These are phyloP conservation scores for Phalanger gymnotis DNA, from an alignment of 2,797 vertebrate species.

Conservation along the genomic window DNA sequence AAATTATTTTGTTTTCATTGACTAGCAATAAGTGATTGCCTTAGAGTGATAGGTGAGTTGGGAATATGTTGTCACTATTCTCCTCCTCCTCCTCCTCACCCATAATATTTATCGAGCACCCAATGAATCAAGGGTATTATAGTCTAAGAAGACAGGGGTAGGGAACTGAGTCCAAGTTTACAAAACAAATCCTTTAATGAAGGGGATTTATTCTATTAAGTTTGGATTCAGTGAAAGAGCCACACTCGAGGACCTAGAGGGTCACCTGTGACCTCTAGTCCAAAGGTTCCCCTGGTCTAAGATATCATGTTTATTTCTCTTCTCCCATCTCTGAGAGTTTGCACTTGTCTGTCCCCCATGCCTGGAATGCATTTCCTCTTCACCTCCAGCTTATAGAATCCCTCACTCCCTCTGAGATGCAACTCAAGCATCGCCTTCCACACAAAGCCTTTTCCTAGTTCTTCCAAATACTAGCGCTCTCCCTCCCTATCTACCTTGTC, in stretches of 20 bases:
- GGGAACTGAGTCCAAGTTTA: no score
- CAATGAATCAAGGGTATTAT: neutral
- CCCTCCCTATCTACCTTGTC: neutral
- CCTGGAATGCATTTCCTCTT: neutral
- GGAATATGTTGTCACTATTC: neutral
- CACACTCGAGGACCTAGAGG: no score
- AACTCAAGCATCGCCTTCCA: neutral
- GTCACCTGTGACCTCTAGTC: no score
- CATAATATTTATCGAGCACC: conserved; percentile 1
- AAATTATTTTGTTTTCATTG: conserved; percentile 30
- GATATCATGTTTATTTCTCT: neutral
- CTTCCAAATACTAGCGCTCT: neutral
- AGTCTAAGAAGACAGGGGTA: neutral
- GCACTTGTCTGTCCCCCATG: neutral
- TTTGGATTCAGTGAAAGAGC: no score
- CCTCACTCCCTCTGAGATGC: neutral
- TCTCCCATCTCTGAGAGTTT: neutral
- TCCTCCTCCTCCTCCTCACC: neutral
- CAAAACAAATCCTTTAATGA: no score
- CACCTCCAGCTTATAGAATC: neutral
- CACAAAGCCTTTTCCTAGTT: neutral
- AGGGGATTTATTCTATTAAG: no score
- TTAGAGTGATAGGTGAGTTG: conserved; percentile 28
- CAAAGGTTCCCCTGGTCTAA: neutral
- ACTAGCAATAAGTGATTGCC: neutral